Conservation (phyloP, 1,140 invertebrate species). For the Cepaea nemoralis region DNA sequence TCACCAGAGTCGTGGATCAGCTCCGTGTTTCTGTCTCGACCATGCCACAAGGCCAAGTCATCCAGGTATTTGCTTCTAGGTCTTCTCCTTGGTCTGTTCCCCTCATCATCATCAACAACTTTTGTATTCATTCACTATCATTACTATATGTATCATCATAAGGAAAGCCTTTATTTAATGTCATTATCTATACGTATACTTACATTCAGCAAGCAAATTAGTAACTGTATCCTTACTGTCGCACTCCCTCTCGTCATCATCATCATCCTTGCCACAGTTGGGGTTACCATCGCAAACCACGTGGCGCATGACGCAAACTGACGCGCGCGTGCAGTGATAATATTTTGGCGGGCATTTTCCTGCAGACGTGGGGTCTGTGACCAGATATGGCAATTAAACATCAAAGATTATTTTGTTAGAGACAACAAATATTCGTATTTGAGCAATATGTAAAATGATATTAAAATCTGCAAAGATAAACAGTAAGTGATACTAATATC, state of each 20-base stretch:
- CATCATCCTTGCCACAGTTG: conserved; percentile 7
- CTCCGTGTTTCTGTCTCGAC: no score
- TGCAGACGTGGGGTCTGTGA: background rate
- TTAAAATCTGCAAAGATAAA: no score
- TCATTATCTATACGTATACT: background rate
- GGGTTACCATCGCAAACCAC: background rate
- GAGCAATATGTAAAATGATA: background rate
- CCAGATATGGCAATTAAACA: background rate
- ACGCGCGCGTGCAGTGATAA: background rate
- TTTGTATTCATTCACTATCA: no score
- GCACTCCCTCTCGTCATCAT: background rate
- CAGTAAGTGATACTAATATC: no score
- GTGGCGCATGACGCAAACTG: background rate
- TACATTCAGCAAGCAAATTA: background rate
- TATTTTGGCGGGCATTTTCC: background rate
- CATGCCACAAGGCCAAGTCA: no score
- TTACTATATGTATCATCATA: no score
- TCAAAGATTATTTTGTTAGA: background rate
- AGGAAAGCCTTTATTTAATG: no score
- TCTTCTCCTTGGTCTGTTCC: no score
- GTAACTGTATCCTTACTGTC: conserved; percentile 13
- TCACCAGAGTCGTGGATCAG: no score
- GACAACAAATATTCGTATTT: background rate
- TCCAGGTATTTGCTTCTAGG: no score
- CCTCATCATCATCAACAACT: no score